Evolutionary conservation across 2,113 vertebrate genomes (phyloP), one percentile per base, ranked within the genome.

Genomic region (Rhabdornis inornatus): DNA sequence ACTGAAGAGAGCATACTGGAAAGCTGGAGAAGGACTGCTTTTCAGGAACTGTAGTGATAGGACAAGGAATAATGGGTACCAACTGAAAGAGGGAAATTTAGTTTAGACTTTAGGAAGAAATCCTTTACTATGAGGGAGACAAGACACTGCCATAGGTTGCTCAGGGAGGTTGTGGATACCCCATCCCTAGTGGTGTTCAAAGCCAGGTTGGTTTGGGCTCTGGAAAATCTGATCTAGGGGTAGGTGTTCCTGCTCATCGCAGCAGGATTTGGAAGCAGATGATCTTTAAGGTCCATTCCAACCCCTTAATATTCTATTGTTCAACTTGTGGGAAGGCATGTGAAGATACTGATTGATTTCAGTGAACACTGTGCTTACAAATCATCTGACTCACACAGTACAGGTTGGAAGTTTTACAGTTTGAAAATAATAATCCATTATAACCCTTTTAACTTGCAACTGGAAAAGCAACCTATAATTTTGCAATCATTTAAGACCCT

Each of bases 181-280:
- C 8, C 6, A 68, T 22, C 3, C 18, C 7, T 59, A 53, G 4
- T 21, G 11, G 4, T 35, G 33, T 42, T 68, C 21, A 22, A 57
- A 49, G 25, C 6, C 11, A 22, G 11, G 6, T 15, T 68, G 35
- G 4, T 31, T 42, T 39, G 25, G 13, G 9, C 31, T 49, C 37
- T 35, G 44, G 47, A 28, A 40, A 50, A 57, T 3, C 5, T 35
- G 21, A 7, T 44, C 15, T 86, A 66, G 3, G 30, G 11, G 11
- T 9, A 84, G 15, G 3, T 55, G 5, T 39, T 14, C 28, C 15
- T 39, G 28, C 16, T 13, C 7, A 39, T 4, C 2, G 6, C 15
- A 65, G 25, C 2, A 1, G 4, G 3, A 5, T 5, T 3, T 50
- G 27, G 44, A 42, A 50, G 4, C 33, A 37, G 12, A 20, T 39